phyloP scores from a whole-genome alignment of 2,113 vertebrate species.

The Pteropus alecto region DNA sequence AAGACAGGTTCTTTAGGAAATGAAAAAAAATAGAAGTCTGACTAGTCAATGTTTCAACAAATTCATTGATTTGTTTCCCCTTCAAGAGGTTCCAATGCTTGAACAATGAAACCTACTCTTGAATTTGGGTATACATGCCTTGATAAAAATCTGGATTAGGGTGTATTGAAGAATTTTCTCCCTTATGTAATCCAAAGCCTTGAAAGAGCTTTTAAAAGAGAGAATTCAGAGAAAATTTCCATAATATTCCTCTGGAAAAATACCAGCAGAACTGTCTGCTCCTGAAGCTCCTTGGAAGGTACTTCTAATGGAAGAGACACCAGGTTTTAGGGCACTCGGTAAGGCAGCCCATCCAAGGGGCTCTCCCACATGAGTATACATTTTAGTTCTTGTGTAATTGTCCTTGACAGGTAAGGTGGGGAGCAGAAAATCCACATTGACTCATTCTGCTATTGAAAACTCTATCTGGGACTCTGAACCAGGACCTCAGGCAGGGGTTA shows the following conservation, averaged over 20 bases:
- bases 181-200: neutral
- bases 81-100: neutral
- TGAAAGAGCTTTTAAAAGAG: neutral
- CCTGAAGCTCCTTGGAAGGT: neutral
- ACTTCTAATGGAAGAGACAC: neutral
- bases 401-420: neutral
- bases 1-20: slow-evolving; percentile 9
- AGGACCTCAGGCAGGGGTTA: neutral
- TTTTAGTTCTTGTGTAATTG: neutral
- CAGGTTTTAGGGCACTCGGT: neutral
- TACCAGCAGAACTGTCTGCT: neutral
- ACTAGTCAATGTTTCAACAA: neutral
- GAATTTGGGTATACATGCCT: neutral
- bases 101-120: neutral
- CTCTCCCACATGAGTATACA: neutral
- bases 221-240: neutral
- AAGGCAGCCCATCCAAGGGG: neutral
- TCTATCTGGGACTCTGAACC: neutral
- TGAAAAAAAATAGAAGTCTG: neutral
- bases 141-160: neutral
- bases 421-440: neutral
- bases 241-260: neutral
- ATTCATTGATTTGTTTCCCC: neutral
- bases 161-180: neutral
- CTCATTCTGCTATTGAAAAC: neutral